Evolutionary conservation across 2,113 vertebrate genomes (phyloP).

Genomic region (Hydrochoerus hydrochaeris): DNA sequence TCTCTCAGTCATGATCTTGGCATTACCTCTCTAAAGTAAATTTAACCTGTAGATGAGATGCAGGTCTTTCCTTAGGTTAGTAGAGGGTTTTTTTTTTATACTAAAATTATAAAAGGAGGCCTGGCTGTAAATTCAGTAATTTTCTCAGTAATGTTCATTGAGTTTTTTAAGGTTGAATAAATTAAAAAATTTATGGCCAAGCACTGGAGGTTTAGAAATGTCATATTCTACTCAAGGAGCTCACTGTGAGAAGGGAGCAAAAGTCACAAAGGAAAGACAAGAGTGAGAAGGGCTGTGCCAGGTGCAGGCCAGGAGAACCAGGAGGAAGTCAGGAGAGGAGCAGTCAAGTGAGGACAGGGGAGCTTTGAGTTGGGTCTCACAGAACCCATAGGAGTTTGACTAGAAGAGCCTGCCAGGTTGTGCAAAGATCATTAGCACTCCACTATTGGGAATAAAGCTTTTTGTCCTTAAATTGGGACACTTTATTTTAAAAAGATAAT

Average conservation of each 20-base stretch:
- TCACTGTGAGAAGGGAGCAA: neutral
- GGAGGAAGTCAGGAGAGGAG: neutral
- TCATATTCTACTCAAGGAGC: neutral
- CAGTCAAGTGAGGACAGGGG: neutral
- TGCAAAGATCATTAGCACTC: neutral
- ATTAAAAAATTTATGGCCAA: neutral
- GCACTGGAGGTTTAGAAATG: neutral
- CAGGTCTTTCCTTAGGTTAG: constrained; percentile 6
- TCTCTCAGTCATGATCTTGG: neutral
- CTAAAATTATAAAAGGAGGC: constrained; percentile 7
- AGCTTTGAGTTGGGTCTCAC: neutral
- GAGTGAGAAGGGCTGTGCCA: neutral
- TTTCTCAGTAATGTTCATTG: neutral
- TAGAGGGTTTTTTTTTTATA: constrained; percentile 4
- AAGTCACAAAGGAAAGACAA: neutral
- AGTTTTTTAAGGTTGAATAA: constrained; percentile 11
- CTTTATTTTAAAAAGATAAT: constrained; percentile 18
- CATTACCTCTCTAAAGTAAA: neutral
- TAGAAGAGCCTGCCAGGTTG: neutral
- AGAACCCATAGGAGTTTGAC: neutral
- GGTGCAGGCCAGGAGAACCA: neutral
- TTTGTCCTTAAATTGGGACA: neutral
- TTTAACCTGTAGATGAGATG: neutral
- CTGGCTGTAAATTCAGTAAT: neutral
- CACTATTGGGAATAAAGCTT: constrained; percentile 13